Evolutionary conservation across 2,797 vertebrate genomes (phyloP).

Genomic region (Acrossocheilus wenchowensis): DNA sequence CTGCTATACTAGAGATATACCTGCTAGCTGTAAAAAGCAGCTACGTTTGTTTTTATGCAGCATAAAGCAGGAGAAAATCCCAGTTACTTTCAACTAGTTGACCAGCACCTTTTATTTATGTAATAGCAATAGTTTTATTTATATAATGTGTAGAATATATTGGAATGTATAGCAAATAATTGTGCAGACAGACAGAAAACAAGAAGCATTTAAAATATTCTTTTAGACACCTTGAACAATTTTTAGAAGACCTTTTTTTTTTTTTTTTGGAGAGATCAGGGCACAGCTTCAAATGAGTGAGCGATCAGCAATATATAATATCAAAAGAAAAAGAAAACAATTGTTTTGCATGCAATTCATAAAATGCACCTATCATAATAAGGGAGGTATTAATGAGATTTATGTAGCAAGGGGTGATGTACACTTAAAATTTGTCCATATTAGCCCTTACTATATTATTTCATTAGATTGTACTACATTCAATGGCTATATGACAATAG

Average conservation of each 20-base stretch:
- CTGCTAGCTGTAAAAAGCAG: neutral
- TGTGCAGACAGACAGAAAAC: constrained; percentile 24
- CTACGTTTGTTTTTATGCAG: neutral
- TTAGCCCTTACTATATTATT: constrained; percentile 36
- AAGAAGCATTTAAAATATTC: neutral
- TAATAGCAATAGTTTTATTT: constrained; percentile 20
- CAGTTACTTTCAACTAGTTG: constrained; percentile 15
- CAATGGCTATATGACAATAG: constrained; percentile 6
- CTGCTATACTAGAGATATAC: too few relatives aligned
- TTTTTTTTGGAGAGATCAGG: neutral
- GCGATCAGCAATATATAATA: neutral
- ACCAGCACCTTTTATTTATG: constrained; percentile 46
- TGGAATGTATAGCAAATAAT: constrained; percentile 18
- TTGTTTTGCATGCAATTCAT: neutral
- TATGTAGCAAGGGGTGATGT: constrained; percentile 23
- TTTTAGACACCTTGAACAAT: neutral
- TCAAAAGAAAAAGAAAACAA: constrained; percentile 7
- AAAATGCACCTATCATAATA: constrained; percentile 20
- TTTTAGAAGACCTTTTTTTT: neutral
- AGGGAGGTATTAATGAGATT: constrained; percentile 17
- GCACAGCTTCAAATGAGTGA: constrained; percentile 14
- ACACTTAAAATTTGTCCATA: neutral
- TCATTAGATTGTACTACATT: constrained; percentile 31
- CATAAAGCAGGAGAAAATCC: neutral
- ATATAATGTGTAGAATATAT: constrained; percentile 27